Percentiles rank a stretch among this genome's conserved stretches.
Conservation (phyloP, 2,797 vertebrate species). For the Sparus aurata region DNA sequence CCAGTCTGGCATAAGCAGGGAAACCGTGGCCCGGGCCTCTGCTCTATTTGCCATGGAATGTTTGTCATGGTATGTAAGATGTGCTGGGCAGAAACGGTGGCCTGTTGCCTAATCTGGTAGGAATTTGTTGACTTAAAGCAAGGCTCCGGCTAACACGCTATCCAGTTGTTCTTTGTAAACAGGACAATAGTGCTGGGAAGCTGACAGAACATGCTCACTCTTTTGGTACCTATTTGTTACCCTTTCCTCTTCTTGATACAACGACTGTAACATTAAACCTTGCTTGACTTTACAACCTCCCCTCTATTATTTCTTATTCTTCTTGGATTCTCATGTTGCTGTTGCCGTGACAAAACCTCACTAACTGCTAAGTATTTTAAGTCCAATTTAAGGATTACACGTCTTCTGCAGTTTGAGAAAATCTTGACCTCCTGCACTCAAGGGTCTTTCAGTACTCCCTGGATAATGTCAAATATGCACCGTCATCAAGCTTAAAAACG, state of each 20-base stretch:
- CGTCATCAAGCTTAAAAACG: slow-evolving; percentile 39
- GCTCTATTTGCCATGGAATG: slow-evolving; percentile 79
- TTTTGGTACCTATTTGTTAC: slow-evolving; percentile 16
- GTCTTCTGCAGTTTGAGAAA: slow-evolving; percentile 53
- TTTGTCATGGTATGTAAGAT: slow-evolving; percentile 80
- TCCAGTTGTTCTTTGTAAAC: slow-evolving; percentile 79
- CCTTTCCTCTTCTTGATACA: slow-evolving; percentile 19
- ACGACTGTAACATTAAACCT: slow-evolving; percentile 34
- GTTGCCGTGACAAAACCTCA: slow-evolving; percentile 34
- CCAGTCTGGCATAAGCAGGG: slow-evolving; percentile 48
- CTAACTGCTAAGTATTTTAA: slow-evolving; percentile 48
- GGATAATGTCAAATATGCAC: slow-evolving; percentile 63
- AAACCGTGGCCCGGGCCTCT: slow-evolving; percentile 55
- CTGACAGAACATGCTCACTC: slow-evolving; percentile 43
- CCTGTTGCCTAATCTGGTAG: slow-evolving; percentile 83
- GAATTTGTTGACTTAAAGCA: slow-evolving; percentile 84
- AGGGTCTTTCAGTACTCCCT: slow-evolving; percentile 47
- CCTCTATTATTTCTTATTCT: slow-evolving; percentile 6
- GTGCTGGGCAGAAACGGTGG: slow-evolving; percentile 75
- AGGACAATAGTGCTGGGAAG: slow-evolving; percentile 73
- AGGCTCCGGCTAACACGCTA: slow-evolving; percentile 74
- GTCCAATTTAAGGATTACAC: slow-evolving; percentile 66
- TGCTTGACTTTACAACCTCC: background rate
- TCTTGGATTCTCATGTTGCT: slow-evolving; percentile 23
- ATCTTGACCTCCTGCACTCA: slow-evolving; percentile 55